These are phyloP conservation scores for Cariama cristata DNA, from an alignment of 2,113 vertebrate species.

Conservation along the genomic window DNA sequence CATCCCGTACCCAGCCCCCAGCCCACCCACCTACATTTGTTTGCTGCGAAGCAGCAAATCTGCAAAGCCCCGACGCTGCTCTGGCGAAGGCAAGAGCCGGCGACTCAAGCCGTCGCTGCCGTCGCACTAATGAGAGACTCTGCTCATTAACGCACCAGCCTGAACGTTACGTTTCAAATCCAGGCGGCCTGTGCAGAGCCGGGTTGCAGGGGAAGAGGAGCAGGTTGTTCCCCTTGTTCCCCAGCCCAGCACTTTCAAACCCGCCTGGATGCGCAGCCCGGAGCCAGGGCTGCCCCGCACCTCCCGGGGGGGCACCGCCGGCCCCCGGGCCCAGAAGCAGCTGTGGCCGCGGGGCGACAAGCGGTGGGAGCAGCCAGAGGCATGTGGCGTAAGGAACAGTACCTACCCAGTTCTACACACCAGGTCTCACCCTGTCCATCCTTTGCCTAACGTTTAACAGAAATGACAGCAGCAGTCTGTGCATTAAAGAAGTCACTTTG, in stretches of 20 bases:
- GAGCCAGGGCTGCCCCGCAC: background rate
- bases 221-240: background rate
- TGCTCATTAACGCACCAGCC: background rate
- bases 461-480: background rate
- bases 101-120: background rate
- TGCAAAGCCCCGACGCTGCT: accelerated
- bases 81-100: background rate
- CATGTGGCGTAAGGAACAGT: background rate
- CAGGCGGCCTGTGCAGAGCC: accelerated
- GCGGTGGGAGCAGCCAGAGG: background rate
- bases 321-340: too few relatives aligned
- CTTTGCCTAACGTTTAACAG: background rate
- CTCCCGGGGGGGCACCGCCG: too few relatives aligned
- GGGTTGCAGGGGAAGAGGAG: background rate
- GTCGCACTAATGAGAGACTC: accelerated
- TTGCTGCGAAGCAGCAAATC: background rate
- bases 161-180: accelerated
- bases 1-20: background rate
- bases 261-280: accelerated
- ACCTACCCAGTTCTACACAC: accelerated
- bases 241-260: background rate
- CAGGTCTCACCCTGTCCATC: background rate
- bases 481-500: accelerated
- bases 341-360: accelerated
- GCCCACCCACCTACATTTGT: background rate